Evolutionary conservation across 92 coral and sea anemone genomes (phyloP).

Genomic region (Phenganax stokvisi): DNA sequence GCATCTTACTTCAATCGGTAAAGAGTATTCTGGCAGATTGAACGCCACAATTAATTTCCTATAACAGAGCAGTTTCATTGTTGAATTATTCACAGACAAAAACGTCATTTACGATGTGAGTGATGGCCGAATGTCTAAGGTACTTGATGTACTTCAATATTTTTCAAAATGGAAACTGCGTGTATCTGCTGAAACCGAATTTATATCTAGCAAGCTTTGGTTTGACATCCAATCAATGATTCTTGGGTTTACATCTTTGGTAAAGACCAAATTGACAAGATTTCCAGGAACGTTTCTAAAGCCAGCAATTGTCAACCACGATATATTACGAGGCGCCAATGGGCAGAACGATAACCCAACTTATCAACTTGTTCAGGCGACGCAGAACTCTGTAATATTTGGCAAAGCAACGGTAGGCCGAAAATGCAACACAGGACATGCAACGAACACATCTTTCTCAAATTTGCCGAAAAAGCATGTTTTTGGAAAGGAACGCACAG

Average conservation of each 20-base stretch:
- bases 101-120: background rate
- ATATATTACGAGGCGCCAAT: slow-evolving; percentile 9
- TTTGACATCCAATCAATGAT: slow-evolving; percentile 17
- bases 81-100: slow-evolving; percentile 39
- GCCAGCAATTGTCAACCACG: slow-evolving; percentile 23
- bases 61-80: slow-evolving; percentile 21
- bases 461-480: slow-evolving; percentile 8
- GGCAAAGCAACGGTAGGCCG: background rate
- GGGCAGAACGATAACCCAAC: slow-evolving; percentile 12
- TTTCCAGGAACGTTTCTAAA: background rate
- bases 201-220: slow-evolving; percentile 1
- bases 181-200: background rate
- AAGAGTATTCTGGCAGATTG: background rate
- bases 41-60: slow-evolving; percentile 40
- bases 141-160: slow-evolving; percentile 16
- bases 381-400: slow-evolving; percentile 11
- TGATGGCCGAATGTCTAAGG: slow-evolving; percentile 12
- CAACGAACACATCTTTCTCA: background rate
- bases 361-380: slow-evolving; percentile 8
- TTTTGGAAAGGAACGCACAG: slow-evolving; percentile 3
- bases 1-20: slow-evolving; percentile 27
- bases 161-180: slow-evolving; percentile 39
- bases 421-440: slow-evolving; percentile 13
- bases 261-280: background rate
- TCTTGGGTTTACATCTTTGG: slow-evolving; percentile 2